Base-by-base conservation (phyloP, 2,797 vertebrate species). In the Sebastes diaconus region DNA sequence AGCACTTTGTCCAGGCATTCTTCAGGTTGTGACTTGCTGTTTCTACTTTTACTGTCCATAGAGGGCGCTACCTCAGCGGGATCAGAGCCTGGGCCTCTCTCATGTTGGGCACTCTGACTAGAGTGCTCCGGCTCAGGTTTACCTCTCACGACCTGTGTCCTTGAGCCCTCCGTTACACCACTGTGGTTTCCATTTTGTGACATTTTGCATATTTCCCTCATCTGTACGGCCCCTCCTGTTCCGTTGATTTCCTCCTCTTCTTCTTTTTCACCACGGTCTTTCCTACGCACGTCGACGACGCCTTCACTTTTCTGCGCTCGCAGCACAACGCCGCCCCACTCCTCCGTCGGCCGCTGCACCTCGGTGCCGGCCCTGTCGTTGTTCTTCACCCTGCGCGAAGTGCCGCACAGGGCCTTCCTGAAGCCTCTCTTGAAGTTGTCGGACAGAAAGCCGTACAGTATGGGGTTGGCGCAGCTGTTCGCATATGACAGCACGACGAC, bases 391-490 rank as follows among this genome's bases (percentile, higher is more conserved):
- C 92, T 88, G 10, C 94, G 93, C 0, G 95, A 94, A 0, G 90
- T 79, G 12, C 95, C 92, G 71, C 95, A 96, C 84, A 96, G 85
- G 4, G 96, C 95, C 84, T 95, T 96, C 70, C 93, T 90, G 89
- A 96, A 96, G 70, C 98, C 99, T 89, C 97, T 96, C 92, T 98
- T 98, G 94, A 99, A 99, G 94, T 98, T 99, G 89, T 99, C 97
- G 0, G 98, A 99, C 75, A 99, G 96, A 80, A 99, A 99, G 10
- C 96, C 97, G 0, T 99, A 99, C 14, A 99, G 94, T 27, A 99
- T 96, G 20, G 98, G 98, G 87, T 99, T 99, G 81, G 98, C 98
- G 0, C 98, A 99, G 92, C 98, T 99, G 94, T 99, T 99, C 24
- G 98, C 97, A 0, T 99, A 99, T 4, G 98, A 98, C 39, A 99